Evolutionary conservation across 2,797 vertebrate genomes (phyloP).

Genomic region (Chelmon rostratus): DNA sequence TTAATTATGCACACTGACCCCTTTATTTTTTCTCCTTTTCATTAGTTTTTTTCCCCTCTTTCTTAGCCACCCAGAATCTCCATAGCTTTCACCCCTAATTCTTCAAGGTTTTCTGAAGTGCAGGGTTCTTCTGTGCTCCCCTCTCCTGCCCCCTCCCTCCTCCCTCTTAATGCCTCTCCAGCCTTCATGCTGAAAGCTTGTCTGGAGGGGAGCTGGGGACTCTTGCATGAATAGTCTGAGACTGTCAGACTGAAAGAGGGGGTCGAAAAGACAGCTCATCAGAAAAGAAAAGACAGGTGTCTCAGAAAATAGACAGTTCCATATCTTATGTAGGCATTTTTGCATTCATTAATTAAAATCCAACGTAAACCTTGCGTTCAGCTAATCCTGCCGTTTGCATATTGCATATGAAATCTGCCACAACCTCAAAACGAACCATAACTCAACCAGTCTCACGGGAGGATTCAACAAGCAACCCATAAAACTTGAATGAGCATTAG

Average conservation of each 20-base stretch:
- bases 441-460: conserved; percentile 6
- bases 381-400: background rate
- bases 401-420: background rate
- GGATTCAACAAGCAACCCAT: conserved; percentile 17
- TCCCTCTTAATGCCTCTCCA: conserved; percentile 73
- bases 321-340: conserved; percentile 22
- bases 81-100: conserved; percentile 75
- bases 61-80: conserved; percentile 72
- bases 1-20: conserved; percentile 45
- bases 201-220: conserved; percentile 75
- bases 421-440: background rate
- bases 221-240: conserved; percentile 78
- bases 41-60: conserved; percentile 25
- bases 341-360: conserved; percentile 5
- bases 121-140: conserved; percentile 58
- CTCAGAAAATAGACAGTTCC: conserved; percentile 49
- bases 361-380: conserved; percentile 1
- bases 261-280: conserved; percentile 72
- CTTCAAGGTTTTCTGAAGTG: conserved; percentile 79
- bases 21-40: conserved; percentile 41
- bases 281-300: conserved; percentile 78
- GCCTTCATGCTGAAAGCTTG: conserved; percentile 75
- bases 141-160: conserved; percentile 52
- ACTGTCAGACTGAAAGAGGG: conserved; percentile 62
- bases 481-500: conserved; percentile 10